Evolutionary conservation across 2,113 vertebrate species (phyloP).

Genomic region (Amblyornis subalaris): DNA sequence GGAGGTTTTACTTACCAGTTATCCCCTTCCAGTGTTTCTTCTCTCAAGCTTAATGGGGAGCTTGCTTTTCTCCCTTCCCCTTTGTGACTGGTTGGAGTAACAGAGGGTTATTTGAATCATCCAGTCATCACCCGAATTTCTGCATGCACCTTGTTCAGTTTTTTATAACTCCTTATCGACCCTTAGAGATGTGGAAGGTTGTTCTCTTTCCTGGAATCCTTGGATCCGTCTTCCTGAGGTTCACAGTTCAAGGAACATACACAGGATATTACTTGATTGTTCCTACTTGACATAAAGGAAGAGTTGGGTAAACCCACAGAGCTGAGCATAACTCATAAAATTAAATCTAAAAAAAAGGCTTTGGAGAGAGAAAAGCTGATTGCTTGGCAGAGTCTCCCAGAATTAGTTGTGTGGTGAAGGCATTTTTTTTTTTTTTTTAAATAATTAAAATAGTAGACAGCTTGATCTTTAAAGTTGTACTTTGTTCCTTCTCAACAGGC

Average conservation of each 20-base stretch:
- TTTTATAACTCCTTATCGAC: background rate
- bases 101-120: background rate
- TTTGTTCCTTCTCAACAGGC: background rate
- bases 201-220: background rate
- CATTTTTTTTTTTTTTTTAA: background rate
- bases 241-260: background rate
- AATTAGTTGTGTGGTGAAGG: background rate
- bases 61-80: background rate
- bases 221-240: background rate
- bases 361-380: background rate
- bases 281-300: background rate
- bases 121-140: background rate
- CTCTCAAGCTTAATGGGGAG: background rate
- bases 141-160: background rate
- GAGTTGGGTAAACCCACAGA: background rate
- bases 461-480: background rate
- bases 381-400: background rate
- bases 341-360: background rate
- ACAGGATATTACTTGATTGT: background rate
- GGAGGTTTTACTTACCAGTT: background rate
- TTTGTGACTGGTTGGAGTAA: background rate
- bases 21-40: background rate
- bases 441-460: background rate
- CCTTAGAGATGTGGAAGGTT: background rate
- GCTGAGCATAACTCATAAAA: background rate